Base-by-base conservation (phyloP, 1,140 invertebrate genomes). In the Philotrypesis tridentata region DNA sequence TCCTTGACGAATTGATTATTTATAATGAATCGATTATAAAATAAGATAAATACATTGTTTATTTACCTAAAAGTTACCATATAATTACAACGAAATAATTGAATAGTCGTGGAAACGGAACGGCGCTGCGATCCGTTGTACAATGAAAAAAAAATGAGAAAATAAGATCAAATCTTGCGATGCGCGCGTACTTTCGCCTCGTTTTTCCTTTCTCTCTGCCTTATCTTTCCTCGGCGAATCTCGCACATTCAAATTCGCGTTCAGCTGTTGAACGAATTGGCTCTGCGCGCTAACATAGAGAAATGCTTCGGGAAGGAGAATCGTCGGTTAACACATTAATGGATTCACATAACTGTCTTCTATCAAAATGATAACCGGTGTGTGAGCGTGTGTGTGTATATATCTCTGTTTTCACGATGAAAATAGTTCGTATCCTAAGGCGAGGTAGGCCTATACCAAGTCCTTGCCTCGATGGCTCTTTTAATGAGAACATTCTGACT, bases 401-500 rank as follows among this genome's bases (percentile, higher is more conserved):
- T 6, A n/a, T 25, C 63, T 6, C 2, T 68, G 29, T 33, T 6
- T 68, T 29, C 31, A 12, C 31, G 7, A 33, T 29, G 27, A 11
- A 29, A 70, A 70, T 4, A 29, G 23, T 29, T n/a, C n/a, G 21
- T 31, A 70, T 48, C 48, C 67, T 79, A 83, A 78, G 82, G 82
- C 29, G 82, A 79, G 9, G 76, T 21, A 21, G 82, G 37, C 83
- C 82, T 86, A 82, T 88, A 89, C 89, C 89, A 90, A 83, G 88
- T 87, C 85, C 88, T 89, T 82, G 89, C 89, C 79, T 89, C 89
- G 78, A 90, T 88, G 82, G 87, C 88, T 87, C 89, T 87, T 84
- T 88, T 88, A 85, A 90, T 89, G 83, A 90, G 87, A 82, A 90
- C 89, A 84, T 85, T 89, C 85, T 90, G 89, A 87, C 89, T 90